Conservation (phyloP, 2,113 vertebrate species). For the Ammodytes marinus region DNA sequence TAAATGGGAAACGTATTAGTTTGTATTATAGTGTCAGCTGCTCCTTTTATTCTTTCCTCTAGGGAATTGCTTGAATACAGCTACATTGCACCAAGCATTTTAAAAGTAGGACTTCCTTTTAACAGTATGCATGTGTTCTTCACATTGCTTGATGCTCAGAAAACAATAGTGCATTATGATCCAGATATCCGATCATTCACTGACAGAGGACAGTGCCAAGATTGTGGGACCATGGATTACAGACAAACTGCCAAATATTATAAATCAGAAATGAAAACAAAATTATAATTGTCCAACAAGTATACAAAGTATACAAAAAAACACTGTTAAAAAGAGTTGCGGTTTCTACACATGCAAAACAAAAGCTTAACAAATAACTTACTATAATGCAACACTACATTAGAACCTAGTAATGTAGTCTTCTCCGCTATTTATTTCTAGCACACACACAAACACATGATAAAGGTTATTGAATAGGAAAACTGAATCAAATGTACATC, state of each 20-base stretch:
- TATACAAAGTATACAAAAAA: no score
- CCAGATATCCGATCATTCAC: not conserved
- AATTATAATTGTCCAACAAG: no score
- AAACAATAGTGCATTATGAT: not conserved
- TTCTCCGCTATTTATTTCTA: not conserved
- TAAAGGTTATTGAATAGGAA: not conserved
- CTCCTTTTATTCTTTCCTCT: constrained; percentile 15
- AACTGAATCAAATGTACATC: not conserved
- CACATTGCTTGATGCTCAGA: not conserved
- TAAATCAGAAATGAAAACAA: not conserved
- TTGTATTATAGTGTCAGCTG: not conserved
- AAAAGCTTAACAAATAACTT: not conserved
- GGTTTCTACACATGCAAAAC: not conserved
- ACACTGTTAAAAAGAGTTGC: not conserved
- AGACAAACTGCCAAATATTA: constrained; percentile 9
- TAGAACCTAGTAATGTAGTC: not conserved
- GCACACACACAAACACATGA: not conserved
- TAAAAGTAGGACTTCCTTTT: not conserved
- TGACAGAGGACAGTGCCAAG: not conserved
- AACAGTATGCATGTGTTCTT: not conserved
- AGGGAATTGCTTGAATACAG: constrained; percentile 10
- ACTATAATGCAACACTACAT: not conserved
- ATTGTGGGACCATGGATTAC: not conserved
- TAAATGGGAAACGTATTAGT: not conserved
- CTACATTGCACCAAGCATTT: not conserved